Base-by-base conservation (phyloP, 1,140 invertebrate species). In the Leguminivora glycinivorella region DNA sequence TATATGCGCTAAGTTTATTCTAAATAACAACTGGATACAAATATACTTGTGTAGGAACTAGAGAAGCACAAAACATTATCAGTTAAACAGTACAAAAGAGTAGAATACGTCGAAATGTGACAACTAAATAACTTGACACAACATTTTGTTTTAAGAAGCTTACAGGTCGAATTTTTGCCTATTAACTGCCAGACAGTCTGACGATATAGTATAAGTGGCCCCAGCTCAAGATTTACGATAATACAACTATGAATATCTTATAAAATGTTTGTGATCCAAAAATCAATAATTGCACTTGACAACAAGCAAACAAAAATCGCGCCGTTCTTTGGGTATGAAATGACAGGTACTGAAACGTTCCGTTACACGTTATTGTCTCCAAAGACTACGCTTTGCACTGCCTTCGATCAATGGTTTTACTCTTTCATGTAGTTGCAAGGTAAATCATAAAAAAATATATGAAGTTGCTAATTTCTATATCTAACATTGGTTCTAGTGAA, bases 111-210 rank as follows among this genome's bases (percentile, higher is more conserved):
- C 58, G 5, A 63, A 63, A 63, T 63, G 9, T 63, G 58, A 26
- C 58, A 63, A 63, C 29, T 26, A 29, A 63, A 34, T 52, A 22
- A 52, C 17, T 34, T 79, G 82, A 80, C 82, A 80, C 74, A 73
- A 72, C 71, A 70, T 69, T 73, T 79, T 79, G 71, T 77, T 79
- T 83, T 78, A 77, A 74, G 76, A 83, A 83, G 72, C 72, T 81
- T 77, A 74, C 70, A 68, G 29, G 31, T 69, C n/a, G 38, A 66
- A 25, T 52, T 40, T 38, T 56, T 29, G 6, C 52, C 66, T 26
- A 47, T 70, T 22, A 68, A 67, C 75, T 56, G 74, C 75, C 77
- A 80, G 78, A 70, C 69, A 75, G 58, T 71, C 4, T 68, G 60
- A 14, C 66, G 58, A 34, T 31, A 70, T 31, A 10, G 58, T 63